Percentiles rank a stretch among this genome's conserved stretches.
These are phyloP conservation scores for Drosophila micromelanica DNA, from an alignment of 1,140 invertebrate species.

Conservation along the genomic window DNA sequence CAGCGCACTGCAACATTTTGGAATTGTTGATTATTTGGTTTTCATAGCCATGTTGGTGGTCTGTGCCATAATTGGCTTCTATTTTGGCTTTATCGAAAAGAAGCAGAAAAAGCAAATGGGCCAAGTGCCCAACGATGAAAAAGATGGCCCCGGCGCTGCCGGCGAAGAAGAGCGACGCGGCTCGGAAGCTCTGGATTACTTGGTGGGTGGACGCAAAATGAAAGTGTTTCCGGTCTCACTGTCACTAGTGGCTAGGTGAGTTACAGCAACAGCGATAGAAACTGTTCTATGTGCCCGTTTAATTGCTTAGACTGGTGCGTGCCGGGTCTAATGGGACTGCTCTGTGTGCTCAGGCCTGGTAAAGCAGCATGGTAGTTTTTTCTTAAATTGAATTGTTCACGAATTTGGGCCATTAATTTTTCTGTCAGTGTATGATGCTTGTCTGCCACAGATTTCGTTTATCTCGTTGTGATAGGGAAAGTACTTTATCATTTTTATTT, in stretches of 20 bases:
- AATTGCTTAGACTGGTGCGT: constrained; percentile 29
- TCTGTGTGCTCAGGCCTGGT: constrained; percentile 7
- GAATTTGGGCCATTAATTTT: constrained; percentile 27
- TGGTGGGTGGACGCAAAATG: constrained; percentile 94
- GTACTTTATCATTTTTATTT: background rate
- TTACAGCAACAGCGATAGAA: constrained; percentile 32
- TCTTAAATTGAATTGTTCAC: constrained; percentile 41
- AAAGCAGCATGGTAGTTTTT: constrained; percentile 22
- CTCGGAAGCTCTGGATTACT: constrained; percentile 88
- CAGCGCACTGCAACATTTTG: constrained; percentile 87
- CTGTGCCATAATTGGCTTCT: constrained; percentile 89
- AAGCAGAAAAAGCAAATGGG: constrained; percentile 72
- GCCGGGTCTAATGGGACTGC: constrained; percentile 16
- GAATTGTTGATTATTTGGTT: constrained; percentile 88
- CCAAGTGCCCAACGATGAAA: constrained; percentile 46
- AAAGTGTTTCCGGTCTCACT: constrained; percentile 91
- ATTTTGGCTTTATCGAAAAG: constrained; percentile 89
- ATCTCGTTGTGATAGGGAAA: background rate
- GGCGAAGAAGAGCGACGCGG: constrained; percentile 85
- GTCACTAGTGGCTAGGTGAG: constrained; percentile 91
- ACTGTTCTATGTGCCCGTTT: constrained; percentile 46
- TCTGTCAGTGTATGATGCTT: constrained; percentile 1
- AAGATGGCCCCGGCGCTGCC: constrained; percentile 54
- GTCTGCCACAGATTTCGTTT: constrained; percentile 2
- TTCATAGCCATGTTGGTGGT: constrained; percentile 89